phyloP scores from a whole-genome alignment of 2,888 invertebrate species.

The Congeria kusceri region DNA sequence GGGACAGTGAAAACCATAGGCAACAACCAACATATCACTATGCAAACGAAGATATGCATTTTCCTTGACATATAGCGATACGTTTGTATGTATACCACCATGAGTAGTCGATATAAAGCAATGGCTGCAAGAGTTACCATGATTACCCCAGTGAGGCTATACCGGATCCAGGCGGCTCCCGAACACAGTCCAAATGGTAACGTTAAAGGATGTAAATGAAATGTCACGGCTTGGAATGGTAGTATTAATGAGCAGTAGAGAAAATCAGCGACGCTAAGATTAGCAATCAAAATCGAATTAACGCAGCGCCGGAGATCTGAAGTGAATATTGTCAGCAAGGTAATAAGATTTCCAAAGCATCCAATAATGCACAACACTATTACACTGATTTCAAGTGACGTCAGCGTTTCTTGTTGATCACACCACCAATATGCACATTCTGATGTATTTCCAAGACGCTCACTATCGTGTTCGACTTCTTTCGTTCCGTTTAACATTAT shows the following conservation, averaged over 20 bases:
- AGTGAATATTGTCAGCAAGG: slow-evolving; percentile 69
- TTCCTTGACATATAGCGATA: slow-evolving; percentile 68
- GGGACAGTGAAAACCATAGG: slow-evolving; percentile 72
- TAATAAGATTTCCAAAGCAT: slow-evolving; percentile 77
- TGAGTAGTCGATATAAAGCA: slow-evolving; percentile 75
- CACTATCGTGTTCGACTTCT: too few species aligned
- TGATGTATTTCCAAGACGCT: too few species aligned
- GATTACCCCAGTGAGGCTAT: slow-evolving; percentile 66
- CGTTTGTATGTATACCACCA: slow-evolving; percentile 69
- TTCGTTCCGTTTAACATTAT: too few species aligned
- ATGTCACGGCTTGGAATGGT: slow-evolving; percentile 76
- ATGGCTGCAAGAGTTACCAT: slow-evolving; percentile 75
- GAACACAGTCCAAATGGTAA: slow-evolving; percentile 65
- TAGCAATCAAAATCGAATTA: slow-evolving; percentile 79
- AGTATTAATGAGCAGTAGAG: slow-evolving; percentile 75
- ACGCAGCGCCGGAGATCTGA: slow-evolving; percentile 75
- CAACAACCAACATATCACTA: slow-evolving; percentile 72
- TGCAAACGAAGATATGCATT: slow-evolving; percentile 52
- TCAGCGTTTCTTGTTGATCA: slow-evolving; percentile 58
- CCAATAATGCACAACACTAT: slow-evolving; percentile 72
- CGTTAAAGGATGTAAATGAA: slow-evolving; percentile 64
- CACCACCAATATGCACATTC: slow-evolving; percentile 66
- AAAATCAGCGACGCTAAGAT: slow-evolving; percentile 76
- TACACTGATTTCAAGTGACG: slow-evolving; percentile 68
- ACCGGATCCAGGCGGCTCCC: slow-evolving; percentile 73